Conservation (phyloP, 37 sponge, comb jelly and placozoan genomes). For the Beroe ovata region DNA sequence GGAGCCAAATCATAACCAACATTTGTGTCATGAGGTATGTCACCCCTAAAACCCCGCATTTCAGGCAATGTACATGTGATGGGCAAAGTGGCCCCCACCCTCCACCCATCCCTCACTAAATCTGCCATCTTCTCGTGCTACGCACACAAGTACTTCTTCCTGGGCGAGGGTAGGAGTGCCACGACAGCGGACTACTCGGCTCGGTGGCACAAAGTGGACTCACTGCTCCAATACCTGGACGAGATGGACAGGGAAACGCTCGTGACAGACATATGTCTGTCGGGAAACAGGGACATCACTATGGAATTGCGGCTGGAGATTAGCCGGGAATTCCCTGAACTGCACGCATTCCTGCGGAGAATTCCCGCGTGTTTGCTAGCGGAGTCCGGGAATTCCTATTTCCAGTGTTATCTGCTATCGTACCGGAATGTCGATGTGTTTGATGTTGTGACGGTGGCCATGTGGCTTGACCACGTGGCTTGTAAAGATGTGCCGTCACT, state of each 20-base stretch:
- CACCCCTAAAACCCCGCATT: no score
- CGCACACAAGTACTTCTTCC: conserved; percentile 34
- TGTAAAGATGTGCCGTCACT: not conserved
- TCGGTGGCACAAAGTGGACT: conserved; percentile 2
- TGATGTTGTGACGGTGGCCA: conserved; percentile 12
- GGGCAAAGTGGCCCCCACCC: conserved; percentile 17
- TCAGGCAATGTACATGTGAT: conserved; percentile 32
- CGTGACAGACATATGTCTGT: conserved; percentile 2
- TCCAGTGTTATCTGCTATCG: conserved; percentile 3
- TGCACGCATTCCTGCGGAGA: not conserved
- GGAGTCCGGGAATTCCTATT: not conserved
- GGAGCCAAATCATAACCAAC: not conserved
- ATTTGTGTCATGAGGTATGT: no score
- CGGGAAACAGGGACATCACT: not conserved
- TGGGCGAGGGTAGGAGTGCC: conserved; percentile 5
- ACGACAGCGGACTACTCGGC: not conserved
- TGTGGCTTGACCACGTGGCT: not conserved
- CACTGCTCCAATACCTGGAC: not conserved
- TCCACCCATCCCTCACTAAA: conserved; percentile 35
- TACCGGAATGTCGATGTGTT: conserved; percentile 20
- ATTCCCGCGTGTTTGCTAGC: not conserved
- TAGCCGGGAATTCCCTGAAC: not conserved
- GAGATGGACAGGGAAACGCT: not conserved
- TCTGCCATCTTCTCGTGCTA: conserved; percentile 32
- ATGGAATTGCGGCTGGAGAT: conserved; percentile 23